Conservation (phyloP, 2,888 invertebrate species). For the Rhogogaster chlorosoma region DNA sequence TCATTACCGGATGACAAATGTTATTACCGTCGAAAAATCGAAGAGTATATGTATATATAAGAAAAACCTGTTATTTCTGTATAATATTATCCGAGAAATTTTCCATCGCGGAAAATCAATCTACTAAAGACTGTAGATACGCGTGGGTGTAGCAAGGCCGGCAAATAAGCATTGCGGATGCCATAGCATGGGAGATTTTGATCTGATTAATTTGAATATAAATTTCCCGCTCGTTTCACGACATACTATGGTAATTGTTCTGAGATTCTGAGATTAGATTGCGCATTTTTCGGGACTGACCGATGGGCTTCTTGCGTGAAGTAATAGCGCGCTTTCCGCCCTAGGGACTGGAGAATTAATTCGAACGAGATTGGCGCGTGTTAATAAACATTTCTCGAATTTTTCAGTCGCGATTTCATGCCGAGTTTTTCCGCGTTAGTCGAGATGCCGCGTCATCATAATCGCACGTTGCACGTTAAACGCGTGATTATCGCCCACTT, state of each 20-base stretch:
- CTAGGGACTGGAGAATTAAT: background rate
- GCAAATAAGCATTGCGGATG: background rate
- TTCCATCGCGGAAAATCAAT: background rate
- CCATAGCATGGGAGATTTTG: background rate
- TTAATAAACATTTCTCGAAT: background rate
- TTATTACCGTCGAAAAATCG: background rate
- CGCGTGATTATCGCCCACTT: background rate
- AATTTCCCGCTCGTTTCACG: background rate
- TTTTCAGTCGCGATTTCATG: background rate
- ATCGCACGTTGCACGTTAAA: background rate
- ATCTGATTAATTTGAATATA: background rate
- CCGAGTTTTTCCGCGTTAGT: background rate
- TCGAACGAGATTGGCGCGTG: background rate
- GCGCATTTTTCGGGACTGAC: background rate
- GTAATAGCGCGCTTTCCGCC: background rate
- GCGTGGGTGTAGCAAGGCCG: background rate
- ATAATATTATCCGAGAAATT: background rate
- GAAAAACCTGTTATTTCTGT: background rate
- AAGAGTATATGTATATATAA: too few relatives aligned
- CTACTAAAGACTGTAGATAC: background rate
- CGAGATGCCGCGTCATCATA: background rate
- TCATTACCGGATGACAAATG: background rate
- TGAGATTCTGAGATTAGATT: background rate
- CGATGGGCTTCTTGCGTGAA: slow-evolving; percentile 25
- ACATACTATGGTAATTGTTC: background rate